phyloP scores from a whole-genome alignment of 2,888 invertebrate genomes.

The Dioctria linearis region DNA sequence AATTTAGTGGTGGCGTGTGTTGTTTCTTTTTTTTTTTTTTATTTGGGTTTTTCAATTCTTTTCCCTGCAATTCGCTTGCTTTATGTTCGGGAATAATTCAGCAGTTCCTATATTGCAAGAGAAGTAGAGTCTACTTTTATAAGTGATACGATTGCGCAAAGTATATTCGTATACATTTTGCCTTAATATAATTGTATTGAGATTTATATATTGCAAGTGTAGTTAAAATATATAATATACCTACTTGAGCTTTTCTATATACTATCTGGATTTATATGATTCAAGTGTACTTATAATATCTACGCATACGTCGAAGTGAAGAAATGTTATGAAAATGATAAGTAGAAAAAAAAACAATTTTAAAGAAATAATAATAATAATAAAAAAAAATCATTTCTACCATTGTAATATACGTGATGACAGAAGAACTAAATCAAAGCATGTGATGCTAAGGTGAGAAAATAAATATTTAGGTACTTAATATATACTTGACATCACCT shows the following conservation, averaged over 20 bases:
- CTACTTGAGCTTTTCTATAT: not conserved
- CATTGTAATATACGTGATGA: not conserved
- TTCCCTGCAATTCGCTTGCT: conserved; percentile 31
- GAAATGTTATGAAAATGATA: conserved; percentile 3
- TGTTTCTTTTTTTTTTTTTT: conserved; percentile 14
- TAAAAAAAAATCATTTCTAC: not conserved
- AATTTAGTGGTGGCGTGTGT: conserved; percentile 52
- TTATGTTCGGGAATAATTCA: conserved; percentile 49
- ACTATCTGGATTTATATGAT: not conserved
- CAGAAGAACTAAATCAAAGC: not conserved
- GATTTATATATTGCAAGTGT: conserved; percentile 20
- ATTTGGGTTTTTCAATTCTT: conserved; percentile 4
- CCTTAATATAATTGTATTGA: conserved; percentile 20
- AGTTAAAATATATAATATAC: conserved; percentile 11
- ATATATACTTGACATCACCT: not conserved
- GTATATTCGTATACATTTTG: conserved; percentile 39
- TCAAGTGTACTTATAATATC: not conserved
- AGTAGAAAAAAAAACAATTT: not conserved
- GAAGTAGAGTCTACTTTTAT: not conserved
- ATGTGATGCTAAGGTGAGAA: conserved; percentile 5
- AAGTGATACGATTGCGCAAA: conserved; percentile 50
- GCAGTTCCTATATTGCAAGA: conserved; percentile 14
- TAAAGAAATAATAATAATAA: not conserved
- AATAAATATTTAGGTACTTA: not conserved
- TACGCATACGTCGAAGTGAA: not conserved